Conservation (phyloP, 2,797 vertebrate genomes). For the Bradypus variegatus region DNA sequence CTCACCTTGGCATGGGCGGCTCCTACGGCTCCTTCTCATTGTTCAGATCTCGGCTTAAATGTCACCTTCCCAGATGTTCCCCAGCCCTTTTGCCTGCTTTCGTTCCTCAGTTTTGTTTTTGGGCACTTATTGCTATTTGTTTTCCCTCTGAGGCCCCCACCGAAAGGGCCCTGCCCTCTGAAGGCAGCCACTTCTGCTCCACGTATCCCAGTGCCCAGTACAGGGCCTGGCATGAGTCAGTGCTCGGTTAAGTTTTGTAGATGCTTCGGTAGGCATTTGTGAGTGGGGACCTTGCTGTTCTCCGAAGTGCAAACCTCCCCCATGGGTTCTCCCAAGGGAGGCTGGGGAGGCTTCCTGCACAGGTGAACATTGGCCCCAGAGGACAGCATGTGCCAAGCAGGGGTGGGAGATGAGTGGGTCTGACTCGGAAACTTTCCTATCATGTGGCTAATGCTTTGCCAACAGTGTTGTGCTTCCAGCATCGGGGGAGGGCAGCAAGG, state of each 20-base stretch:
- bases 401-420: not conserved
- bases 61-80: not conserved
- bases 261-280: not conserved
- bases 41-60: not conserved
- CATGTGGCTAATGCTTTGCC: slow-evolving; percentile 3
- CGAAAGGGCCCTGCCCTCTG: not conserved
- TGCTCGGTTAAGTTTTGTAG: not conserved
- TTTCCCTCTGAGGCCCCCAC: not conserved
- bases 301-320: not conserved
- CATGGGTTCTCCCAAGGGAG: not conserved
- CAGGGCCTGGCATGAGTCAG: not conserved
- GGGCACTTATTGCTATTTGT: not conserved
- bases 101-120: not conserved
- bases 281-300: not conserved
- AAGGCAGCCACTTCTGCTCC: not conserved
- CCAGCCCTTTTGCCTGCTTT: not conserved
- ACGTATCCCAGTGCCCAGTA: not conserved
- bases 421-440: not conserved
- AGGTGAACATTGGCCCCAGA: not conserved
- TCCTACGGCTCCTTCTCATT: not conserved
- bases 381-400: not conserved
- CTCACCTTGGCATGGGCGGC: not conserved
- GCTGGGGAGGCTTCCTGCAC: not conserved
- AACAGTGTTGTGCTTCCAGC: not conserved
- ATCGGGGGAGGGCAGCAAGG: not conserved